Base-by-base conservation (phyloP, 2,888 invertebrate species). In the Tenodera sinensis region DNA sequence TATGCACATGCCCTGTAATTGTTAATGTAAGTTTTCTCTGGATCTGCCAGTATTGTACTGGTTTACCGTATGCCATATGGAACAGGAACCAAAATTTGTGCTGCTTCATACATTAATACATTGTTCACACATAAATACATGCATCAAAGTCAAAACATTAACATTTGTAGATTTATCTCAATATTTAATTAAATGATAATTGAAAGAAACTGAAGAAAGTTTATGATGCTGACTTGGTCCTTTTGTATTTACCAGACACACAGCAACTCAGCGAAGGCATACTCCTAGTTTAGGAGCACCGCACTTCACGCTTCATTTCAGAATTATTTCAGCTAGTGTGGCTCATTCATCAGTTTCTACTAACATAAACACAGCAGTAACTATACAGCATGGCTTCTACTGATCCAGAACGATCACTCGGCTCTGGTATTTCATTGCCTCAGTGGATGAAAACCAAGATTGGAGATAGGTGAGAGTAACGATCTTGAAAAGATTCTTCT, bases 361-460 rank as follows among this genome's bases (percentile, higher is more conserved):
- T 54, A 54, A 42, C 28, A 27, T 81, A 86, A 42, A 81, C 83
- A 85, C 84, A 81, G 86, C 87, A 87, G 34, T 87, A 87, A 87
- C 9, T 30, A 87, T 9, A 89, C 89, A 90, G 30, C 88, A 90
- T 90, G 90, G 87, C 90, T 20, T 92, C 93, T 84, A 92, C 95
- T 90, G 94, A 94, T 90, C 93, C 92, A 92, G 95, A 95, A 92
- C 94, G 95, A 87, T 95, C 95, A 92, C 92, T 95, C 91, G 94
- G 94, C 91, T 95, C 95, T 92, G 96, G 95, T 91, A 94, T 96
- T 91, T 95, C 95, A 86, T 93, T 96, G 90, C 96, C 96, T 3
- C 95, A 96, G 92, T 97, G 97, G 97, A 96, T 97, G 96, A 96
- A 96, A 93, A 95, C 94, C 88, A 96, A 94, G 93, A 95, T 96